Percentiles rank a stretch among this genome's conserved stretches.
phyloP scores from a whole-genome alignment of 2,888 invertebrate genomes.

The Epistrophe grossulariae region DNA sequence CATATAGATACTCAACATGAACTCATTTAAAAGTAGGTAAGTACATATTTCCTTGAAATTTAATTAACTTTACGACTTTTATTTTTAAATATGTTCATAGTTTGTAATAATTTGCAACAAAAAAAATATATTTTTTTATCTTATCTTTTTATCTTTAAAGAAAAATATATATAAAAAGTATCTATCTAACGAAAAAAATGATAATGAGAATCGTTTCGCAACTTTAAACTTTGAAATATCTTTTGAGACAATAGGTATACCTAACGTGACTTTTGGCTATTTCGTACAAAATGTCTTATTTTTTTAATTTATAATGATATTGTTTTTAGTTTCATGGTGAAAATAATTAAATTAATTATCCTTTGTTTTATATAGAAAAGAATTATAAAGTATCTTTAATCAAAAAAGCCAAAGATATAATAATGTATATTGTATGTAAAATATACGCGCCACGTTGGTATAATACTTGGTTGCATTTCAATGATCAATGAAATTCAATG shows the following conservation, averaged over 20 bases:
- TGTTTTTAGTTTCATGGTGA: slow-evolving; percentile 15
- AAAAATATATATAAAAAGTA: not conserved
- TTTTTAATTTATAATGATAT: slow-evolving; percentile 19
- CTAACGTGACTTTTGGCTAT: slow-evolving; percentile 74
- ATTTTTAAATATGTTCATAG: not conserved
- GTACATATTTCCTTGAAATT: slow-evolving; percentile 27
- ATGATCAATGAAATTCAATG: slow-evolving; percentile 67
- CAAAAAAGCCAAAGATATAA: not conserved
- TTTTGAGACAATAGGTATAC: slow-evolving; percentile 71
- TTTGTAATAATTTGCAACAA: not conserved
- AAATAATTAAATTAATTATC: slow-evolving; percentile 39
- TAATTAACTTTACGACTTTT: not conserved
- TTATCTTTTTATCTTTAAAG: slow-evolving; percentile 10
- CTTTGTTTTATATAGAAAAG: slow-evolving; percentile 13
- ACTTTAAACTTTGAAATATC: slow-evolving; percentile 27
- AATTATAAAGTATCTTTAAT: not conserved
- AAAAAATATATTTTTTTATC: slow-evolving; percentile 24
- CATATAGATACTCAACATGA: no score
- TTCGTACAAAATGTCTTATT: slow-evolving; percentile 12
- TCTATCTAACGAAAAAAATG: not conserved
- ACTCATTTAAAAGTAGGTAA: slow-evolving; percentile 2
- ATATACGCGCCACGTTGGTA: not conserved
- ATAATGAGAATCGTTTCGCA: slow-evolving; percentile 51
- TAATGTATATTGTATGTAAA: not conserved
- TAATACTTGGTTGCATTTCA: slow-evolving; percentile 55